A percentile compares a stretch with the other conserved stretches of the same genome.
phyloP scores from a whole-genome alignment of 2,113 vertebrate species.

The Chionis minor region DNA sequence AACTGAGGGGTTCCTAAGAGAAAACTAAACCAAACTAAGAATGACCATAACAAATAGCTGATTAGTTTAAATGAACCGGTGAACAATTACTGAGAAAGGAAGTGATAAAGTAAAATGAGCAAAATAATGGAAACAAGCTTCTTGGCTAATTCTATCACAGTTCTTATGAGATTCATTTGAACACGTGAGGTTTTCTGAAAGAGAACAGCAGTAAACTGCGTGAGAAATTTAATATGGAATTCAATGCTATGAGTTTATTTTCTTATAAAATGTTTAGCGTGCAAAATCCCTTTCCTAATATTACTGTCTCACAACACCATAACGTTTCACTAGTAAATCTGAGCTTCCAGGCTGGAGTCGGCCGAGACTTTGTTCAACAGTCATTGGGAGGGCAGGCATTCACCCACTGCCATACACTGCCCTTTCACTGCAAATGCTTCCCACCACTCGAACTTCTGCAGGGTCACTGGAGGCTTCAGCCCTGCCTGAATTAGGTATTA shows the following conservation, averaged over 20 bases:
- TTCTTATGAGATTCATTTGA: neutral
- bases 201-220: neutral
- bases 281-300: neutral
- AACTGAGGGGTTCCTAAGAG: neutral
- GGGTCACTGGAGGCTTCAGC: neutral
- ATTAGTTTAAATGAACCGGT: neutral
- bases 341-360: neutral
- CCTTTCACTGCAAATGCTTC: neutral
- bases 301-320: neutral
- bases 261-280: neutral
- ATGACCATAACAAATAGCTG: neutral
- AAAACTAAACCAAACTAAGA: neutral
- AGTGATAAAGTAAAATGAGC: neutral
- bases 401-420: neutral
- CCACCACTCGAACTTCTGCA: neutral
- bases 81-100: neutral
- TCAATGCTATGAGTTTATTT: neutral
- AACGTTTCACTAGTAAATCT: fast-evolving
- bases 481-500: neutral
- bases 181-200: neutral
- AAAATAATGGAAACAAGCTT: conserved; percentile 2
- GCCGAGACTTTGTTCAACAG: neutral
- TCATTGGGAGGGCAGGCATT: neutral
- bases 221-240: neutral
- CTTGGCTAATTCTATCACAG: neutral